phyloP scores from a whole-genome alignment of 2,888 invertebrate species.

The Ennomos quercinarius region DNA sequence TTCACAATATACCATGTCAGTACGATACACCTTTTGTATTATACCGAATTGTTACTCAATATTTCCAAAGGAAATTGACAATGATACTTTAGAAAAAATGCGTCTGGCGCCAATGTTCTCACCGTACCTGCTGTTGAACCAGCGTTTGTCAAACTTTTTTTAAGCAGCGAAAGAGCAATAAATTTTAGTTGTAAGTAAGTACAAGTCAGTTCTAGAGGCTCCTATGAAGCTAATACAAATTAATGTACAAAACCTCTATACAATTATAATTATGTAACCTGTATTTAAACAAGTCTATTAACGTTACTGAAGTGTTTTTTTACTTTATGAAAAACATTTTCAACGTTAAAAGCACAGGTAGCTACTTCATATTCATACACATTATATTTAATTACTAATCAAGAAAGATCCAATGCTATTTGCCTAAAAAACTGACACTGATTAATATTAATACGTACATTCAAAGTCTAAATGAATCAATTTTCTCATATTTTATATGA shows the following conservation, averaged over 20 bases:
- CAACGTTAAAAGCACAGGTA: conserved; percentile 11
- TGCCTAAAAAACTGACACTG: conserved; percentile 27
- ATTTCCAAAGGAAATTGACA: conserved; percentile 50
- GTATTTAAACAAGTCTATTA: background rate
- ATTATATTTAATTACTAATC: conserved; percentile 30
- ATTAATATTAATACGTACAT: conserved; percentile 33
- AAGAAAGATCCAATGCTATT: conserved; percentile 11
- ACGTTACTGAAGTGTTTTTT: conserved; percentile 4
- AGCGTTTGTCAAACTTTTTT: conserved; percentile 54
- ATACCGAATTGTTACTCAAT: conserved; percentile 27
- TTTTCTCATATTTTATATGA: conserved; percentile 36
- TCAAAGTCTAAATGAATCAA: conserved; percentile 33
- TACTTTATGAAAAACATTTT: background rate
- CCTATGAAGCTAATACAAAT: no score
- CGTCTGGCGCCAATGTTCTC: conserved; percentile 68
- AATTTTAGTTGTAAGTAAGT: no score
- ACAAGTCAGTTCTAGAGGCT: no score
- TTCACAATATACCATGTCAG: conserved; percentile 1
- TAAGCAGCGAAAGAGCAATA: no score
- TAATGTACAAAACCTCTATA: no score
- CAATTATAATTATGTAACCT: no score
- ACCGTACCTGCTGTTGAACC: conserved; percentile 53
- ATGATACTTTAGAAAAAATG: conserved; percentile 58
- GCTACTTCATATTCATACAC: conserved; percentile 14
- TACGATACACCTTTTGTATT: conserved; percentile 20